phyloP scores from a whole-genome alignment of 1,140 invertebrate species.

The Hyphantria cunea region DNA sequence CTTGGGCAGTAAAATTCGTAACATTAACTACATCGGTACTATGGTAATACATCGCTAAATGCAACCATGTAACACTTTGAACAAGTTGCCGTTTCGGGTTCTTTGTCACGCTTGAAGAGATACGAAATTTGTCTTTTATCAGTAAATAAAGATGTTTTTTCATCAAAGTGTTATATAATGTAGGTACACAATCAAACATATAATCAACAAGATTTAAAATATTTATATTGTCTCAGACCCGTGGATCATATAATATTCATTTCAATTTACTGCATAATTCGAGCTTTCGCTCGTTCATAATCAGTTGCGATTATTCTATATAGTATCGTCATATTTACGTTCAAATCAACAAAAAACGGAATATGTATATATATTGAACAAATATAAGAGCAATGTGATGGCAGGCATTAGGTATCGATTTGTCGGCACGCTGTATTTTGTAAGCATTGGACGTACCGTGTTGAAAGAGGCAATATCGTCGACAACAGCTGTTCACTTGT shows the following conservation, averaged over 20 bases:
- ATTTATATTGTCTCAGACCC: background rate
- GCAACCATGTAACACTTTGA: background rate
- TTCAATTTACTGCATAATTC: background rate
- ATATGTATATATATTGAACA: conserved; percentile 4
- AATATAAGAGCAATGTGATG: conserved; percentile 18
- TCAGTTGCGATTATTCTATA: background rate
- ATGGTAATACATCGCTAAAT: background rate
- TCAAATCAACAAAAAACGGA: too few species aligned
- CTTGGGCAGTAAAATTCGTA: conserved; percentile 52
- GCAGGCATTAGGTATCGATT: conserved; percentile 51
- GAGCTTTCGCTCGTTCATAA: background rate
- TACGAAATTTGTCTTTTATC: too few species aligned
- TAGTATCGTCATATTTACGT: background rate
- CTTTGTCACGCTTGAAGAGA: background rate
- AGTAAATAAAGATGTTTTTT: too few species aligned
- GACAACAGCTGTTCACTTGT: conserved; percentile 40
- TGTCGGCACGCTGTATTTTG: conserved; percentile 50
- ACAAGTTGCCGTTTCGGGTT: background rate
- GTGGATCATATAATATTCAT: background rate
- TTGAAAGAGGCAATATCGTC: conserved; percentile 46
- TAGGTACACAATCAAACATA: too few species aligned
- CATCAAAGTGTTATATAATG: too few species aligned
- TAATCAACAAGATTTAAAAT: too few species aligned
- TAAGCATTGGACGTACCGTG: conserved; percentile 52
- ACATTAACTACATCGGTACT: conserved; percentile 31